Evolutionary conservation across 2,797 vertebrate genomes (phyloP).

Genomic region (Pempheris klunzingeri): DNA sequence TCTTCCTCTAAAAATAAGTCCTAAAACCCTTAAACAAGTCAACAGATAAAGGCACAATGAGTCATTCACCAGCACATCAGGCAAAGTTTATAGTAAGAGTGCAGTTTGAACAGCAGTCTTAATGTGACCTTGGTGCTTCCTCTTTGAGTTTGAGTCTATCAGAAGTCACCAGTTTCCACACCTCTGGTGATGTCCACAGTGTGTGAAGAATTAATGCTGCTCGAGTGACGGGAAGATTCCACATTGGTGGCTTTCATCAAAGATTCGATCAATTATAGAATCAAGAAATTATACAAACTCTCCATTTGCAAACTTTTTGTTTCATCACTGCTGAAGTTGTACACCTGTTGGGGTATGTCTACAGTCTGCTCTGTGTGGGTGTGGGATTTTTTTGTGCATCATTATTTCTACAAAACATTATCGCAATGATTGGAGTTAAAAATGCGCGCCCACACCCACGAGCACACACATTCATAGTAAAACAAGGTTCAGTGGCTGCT

Average conservation of each 20-base stretch:
- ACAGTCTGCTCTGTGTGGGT: neutral
- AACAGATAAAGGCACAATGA: neutral
- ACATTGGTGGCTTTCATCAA: slow-evolving; percentile 13
- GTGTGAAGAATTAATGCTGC: slow-evolving; percentile 12
- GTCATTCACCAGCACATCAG: neutral
- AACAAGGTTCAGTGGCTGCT: slow-evolving; percentile 21
- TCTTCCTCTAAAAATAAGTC: neutral
- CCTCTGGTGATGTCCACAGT: neutral
- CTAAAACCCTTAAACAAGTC: neutral
- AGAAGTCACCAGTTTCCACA: neutral
- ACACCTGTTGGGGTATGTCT: neutral
- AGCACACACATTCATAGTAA: slow-evolving; percentile 6
- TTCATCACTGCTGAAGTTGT: neutral
- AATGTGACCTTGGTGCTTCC: neutral
- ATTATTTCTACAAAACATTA: neutral
- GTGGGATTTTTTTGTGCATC: neutral
- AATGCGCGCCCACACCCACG: neutral
- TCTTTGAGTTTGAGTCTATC: neutral
- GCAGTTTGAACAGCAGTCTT: neutral
- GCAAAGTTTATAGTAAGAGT: neutral
- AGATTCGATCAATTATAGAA: neutral
- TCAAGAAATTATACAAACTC: neutral
- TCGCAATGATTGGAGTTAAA: slow-evolving; percentile 1
- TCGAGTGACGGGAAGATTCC: neutral
- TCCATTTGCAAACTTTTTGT: neutral